phyloP scores from a whole-genome alignment of 1,140 invertebrate species.

The Listronotus oregonensis region DNA sequence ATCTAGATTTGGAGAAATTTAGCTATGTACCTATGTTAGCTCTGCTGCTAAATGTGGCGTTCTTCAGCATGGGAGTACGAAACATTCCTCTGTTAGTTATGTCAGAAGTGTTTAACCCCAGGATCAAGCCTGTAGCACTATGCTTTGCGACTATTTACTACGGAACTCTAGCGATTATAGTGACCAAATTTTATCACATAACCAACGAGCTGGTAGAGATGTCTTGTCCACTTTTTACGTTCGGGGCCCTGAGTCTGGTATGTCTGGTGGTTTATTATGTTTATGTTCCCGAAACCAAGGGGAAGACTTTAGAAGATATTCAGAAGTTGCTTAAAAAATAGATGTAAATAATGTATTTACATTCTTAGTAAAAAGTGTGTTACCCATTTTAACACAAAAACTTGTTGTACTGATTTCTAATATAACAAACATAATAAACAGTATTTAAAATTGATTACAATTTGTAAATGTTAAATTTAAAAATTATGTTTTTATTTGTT shows the following conservation, averaged over 20 bases:
- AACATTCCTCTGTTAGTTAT: constrained; percentile 72
- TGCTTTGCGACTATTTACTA: constrained; percentile 71
- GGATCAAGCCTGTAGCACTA: constrained; percentile 68
- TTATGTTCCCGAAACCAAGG: constrained; percentile 81
- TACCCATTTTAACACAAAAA: too few relatives aligned
- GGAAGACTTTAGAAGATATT: constrained; percentile 68
- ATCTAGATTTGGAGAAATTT: constrained; percentile 51
- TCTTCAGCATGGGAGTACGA: constrained; percentile 70
- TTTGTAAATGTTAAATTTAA: too few relatives aligned
- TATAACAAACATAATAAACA: too few relatives aligned
- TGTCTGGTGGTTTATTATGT: constrained; percentile 67
- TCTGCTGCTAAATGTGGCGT: constrained; percentile 69
- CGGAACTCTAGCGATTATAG: constrained; percentile 71
- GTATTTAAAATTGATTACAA: too few relatives aligned
- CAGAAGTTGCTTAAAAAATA: constrained; percentile 32
- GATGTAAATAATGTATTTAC: too few relatives aligned
- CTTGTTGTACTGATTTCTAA: too few relatives aligned
- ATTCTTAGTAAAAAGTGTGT: too few relatives aligned
- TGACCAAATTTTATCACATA: constrained; percentile 74
- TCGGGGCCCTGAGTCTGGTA: constrained; percentile 67
- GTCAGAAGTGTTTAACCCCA: constrained; percentile 72
- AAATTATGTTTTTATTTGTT: too few relatives aligned
- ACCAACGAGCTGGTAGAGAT: constrained; percentile 64
- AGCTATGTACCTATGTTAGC: constrained; percentile 65
- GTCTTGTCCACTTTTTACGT: constrained; percentile 74